Evolutionary conservation across 2,113 vertebrate species (phyloP).

Genomic region (Amblyornis subalaris): DNA sequence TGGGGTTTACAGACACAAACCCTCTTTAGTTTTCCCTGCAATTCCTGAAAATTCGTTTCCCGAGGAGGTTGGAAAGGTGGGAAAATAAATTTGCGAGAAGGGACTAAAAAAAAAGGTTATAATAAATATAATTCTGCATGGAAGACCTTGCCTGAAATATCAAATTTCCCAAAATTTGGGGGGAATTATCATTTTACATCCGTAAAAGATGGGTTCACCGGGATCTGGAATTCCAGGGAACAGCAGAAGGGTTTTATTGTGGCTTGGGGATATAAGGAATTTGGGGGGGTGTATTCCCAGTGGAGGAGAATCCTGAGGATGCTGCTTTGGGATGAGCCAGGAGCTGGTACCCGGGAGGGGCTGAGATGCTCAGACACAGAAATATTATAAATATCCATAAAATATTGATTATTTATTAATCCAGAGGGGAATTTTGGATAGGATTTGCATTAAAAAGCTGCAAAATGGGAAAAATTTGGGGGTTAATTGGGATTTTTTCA

Average conservation of each 20-base stretch:
- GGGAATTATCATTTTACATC: fast-evolving
- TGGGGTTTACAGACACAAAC: fast-evolving
- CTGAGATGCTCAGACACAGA: fast-evolving
- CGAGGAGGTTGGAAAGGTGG: neutral
- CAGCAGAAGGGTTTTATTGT: neutral
- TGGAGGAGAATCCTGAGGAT: neutral
- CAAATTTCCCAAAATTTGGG: fast-evolving
- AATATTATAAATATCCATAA: neutral
- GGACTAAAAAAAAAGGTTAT: fast-evolving
- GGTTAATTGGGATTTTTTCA: neutral
- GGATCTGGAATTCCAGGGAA: neutral
- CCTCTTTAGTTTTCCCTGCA: fast-evolving
- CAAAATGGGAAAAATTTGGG: fast-evolving
- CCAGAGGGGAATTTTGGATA: neutral
- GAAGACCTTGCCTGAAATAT: fast-evolving
- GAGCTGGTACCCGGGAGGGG: neutral
- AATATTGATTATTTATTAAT: neutral
- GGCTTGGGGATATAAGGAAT: neutral
- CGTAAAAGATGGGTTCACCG: fast-evolving
- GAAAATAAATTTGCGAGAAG: neutral
- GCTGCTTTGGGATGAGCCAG: neutral
- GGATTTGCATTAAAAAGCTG: neutral
- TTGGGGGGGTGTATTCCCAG: neutral
- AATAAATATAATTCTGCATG: fast-evolving
- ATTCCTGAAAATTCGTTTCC: neutral